A percentile compares a stretch with the other conserved stretches of the same genome.
Evolutionary conservation across 2,888 invertebrate species (phyloP).

Genomic region (Gasteruption jaculator): DNA sequence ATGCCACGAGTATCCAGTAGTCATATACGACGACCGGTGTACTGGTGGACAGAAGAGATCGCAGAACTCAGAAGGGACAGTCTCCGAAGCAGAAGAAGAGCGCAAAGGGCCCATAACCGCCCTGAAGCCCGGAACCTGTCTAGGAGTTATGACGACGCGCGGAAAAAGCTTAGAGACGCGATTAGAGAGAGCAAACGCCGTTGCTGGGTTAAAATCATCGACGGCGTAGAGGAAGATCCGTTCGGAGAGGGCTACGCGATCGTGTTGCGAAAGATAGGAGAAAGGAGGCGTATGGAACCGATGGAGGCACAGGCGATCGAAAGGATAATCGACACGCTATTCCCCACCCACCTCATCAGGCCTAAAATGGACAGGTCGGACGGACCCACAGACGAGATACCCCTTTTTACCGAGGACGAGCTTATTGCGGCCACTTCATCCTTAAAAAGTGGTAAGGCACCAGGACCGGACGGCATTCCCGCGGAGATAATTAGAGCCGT

Average conservation of each 20-base stretch:
- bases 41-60: conserved; percentile 29
- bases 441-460: conserved; percentile 22
- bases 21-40: conserved; percentile 15
- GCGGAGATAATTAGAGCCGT: conserved; percentile 22
- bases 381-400: conserved; percentile 2
- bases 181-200: conserved; percentile 19
- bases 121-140: not conserved
- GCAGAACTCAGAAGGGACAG: conserved; percentile 21
- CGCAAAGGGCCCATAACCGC: conserved; percentile 13
- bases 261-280: conserved; percentile 16
- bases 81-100: conserved; percentile 14
- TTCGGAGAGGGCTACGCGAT: conserved; percentile 28
- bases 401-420: conserved; percentile 19
- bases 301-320: conserved; percentile 5
- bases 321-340: conserved; percentile 16
- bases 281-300: no score
- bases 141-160: conserved; percentile 11
- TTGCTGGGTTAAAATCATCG: conserved; percentile 23
- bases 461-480: conserved; percentile 27
- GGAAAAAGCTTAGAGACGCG: conserved; percentile 6
- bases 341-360: conserved; percentile 15
- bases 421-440: conserved; percentile 14
- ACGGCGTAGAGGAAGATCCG: conserved; percentile 23
- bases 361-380: no score
- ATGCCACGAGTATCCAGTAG: conserved; percentile 17